These are phyloP conservation scores for Cyclopterus lumpus DNA, from an alignment of 2,797 vertebrate species.

Conservation along the genomic window DNA sequence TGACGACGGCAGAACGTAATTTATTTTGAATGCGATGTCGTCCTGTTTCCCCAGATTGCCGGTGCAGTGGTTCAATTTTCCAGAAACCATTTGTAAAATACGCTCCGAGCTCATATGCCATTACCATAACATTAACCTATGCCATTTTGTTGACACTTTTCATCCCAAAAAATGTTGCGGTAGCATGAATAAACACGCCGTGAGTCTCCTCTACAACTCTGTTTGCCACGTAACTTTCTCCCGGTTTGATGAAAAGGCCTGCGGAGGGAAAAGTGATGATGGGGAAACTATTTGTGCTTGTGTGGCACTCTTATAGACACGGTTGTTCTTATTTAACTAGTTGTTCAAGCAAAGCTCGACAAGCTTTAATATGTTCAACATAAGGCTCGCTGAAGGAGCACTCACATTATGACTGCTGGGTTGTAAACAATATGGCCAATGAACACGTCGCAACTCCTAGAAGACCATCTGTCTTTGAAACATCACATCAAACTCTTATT, in stretches of 20 bases:
- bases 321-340: slow-evolving; percentile 1
- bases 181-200: slow-evolving; percentile 24
- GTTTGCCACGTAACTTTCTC: slow-evolving; percentile 17
- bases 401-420: neutral
- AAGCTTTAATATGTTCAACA: neutral
- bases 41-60: slow-evolving; percentile 54
- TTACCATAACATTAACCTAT: slow-evolving; percentile 71
- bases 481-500: too few relatives aligned
- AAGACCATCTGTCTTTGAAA: too few relatives aligned
- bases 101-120: slow-evolving; percentile 57
- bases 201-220: slow-evolving; percentile 11
- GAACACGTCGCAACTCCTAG: too few relatives aligned
- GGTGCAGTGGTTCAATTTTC: slow-evolving; percentile 60
- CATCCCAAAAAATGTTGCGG: slow-evolving; percentile 41
- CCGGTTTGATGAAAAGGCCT: slow-evolving; percentile 16
- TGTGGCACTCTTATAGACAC: neutral
- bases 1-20: slow-evolving; percentile 51
- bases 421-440: too few relatives aligned
- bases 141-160: slow-evolving; percentile 50
- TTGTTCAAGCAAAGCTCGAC: neutral
- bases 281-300: neutral
- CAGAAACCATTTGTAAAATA: slow-evolving; percentile 63
- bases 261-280: slow-evolving; percentile 5
- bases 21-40: slow-evolving; percentile 48
- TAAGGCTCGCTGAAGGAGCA: neutral